Evolutionary conservation across 2,113 vertebrate species (phyloP).

Genomic region (Arvicanthis niloticus): DNA sequence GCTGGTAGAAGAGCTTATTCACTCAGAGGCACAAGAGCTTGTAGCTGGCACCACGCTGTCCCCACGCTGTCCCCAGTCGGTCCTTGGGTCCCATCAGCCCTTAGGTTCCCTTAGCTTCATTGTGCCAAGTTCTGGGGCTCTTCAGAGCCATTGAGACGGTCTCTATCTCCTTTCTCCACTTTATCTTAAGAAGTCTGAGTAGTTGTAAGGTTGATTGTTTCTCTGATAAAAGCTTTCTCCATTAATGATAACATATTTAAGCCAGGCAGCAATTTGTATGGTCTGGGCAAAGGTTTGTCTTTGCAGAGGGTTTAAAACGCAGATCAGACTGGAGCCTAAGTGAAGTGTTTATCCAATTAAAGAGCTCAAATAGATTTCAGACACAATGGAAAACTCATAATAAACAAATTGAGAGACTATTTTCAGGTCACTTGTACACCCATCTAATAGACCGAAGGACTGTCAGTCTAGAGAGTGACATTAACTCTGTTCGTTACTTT

Average conservation of each 20-base stretch:
- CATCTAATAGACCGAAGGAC: slow-evolving; percentile 22
- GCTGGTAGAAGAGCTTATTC: neutral
- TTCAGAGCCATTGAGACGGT: neutral
- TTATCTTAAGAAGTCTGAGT: neutral
- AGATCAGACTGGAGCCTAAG: neutral
- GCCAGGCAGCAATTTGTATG: slow-evolving; percentile 9
- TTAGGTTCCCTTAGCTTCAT: neutral
- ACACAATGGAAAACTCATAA: slow-evolving; percentile 34
- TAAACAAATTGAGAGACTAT: slow-evolving; percentile 34
- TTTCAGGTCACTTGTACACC: slow-evolving; percentile 1
- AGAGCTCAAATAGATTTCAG: slow-evolving; percentile 48
- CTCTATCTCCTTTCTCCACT: neutral
- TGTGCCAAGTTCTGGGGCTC: neutral
- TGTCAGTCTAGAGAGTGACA: neutral
- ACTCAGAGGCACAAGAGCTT: neutral
- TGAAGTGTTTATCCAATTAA: neutral
- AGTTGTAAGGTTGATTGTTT: slow-evolving; percentile 18
- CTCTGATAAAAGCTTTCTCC: slow-evolving; percentile 24
- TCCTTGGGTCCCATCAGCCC: neutral
- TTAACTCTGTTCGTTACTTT: slow-evolving; percentile 37
- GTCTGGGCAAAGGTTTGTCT: slow-evolving; percentile 52
- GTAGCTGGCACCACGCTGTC: rapidly evolving
- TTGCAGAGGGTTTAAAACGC: slow-evolving; percentile 42
- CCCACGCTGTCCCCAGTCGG: rapidly evolving
- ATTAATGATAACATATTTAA: slow-evolving; percentile 37